A percentile compares a stretch with the other conserved stretches of the same genome.
phyloP scores from a whole-genome alignment of 1,140 invertebrate species.

The Lysiphlebus fabarum region DNA sequence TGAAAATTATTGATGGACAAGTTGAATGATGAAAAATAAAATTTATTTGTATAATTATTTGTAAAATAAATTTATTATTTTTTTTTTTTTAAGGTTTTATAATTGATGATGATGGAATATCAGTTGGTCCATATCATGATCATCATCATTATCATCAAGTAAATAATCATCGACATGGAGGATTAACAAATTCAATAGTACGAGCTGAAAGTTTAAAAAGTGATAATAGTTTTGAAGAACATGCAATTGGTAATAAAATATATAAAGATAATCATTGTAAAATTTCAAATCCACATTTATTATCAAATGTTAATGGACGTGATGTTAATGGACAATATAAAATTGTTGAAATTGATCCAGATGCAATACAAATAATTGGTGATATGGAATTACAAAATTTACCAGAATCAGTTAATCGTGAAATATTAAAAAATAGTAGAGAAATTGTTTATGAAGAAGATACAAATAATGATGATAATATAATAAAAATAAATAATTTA shows the following conservation, averaged over 20 bases:
- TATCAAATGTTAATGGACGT: conserved; percentile 7
- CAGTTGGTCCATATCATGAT: conserved; percentile 26
- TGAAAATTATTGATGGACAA: no score
- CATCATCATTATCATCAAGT: conserved; percentile 21
- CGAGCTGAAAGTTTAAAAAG: conserved; percentile 33
- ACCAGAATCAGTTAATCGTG: conserved; percentile 37
- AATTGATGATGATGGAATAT: conserved; percentile 34
- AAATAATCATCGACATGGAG: conserved; percentile 17
- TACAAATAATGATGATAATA: conserved; percentile 15
- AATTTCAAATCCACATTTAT: conserved; percentile 11
- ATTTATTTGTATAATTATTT: no score
- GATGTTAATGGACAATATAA: conserved; percentile 25
- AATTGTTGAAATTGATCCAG: conserved; percentile 31
- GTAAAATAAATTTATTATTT: neutral
- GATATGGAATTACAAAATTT: conserved; percentile 35
- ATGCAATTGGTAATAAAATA: conserved; percentile 16
- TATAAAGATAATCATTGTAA: conserved; percentile 27
- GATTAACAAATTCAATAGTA: conserved; percentile 18
- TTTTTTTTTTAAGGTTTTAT: conserved; percentile 39
- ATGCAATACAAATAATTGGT: conserved; percentile 37
- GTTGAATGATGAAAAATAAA: no score
- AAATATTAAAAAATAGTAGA: conserved; percentile 39
- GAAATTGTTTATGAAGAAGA: conserved; percentile 38
- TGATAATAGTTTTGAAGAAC: conserved; percentile 35
- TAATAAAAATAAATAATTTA: neutral